Conservation (phyloP, 2,888 invertebrate species). For the Agrotis segetum region DNA sequence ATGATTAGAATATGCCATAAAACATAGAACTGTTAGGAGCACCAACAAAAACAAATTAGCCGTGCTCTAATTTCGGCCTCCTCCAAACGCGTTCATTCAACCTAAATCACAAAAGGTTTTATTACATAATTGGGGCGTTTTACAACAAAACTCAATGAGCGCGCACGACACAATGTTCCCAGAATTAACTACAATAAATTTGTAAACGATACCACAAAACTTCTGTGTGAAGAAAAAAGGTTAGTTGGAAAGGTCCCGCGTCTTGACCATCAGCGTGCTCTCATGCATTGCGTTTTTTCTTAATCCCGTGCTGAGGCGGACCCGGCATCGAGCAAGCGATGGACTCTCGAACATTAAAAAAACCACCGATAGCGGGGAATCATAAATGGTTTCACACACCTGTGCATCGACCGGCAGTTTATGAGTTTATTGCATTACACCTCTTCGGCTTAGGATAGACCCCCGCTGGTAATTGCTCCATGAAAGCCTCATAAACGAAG, state of each 20-base stretch:
- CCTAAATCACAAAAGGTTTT: slow-evolving; percentile 76
- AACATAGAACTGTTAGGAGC: slow-evolving; percentile 48
- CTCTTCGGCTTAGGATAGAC: slow-evolving; percentile 81
- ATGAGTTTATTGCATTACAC: slow-evolving; percentile 89
- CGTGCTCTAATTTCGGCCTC: slow-evolving; percentile 61
- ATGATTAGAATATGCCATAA: slow-evolving; percentile 57
- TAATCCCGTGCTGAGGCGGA: background rate
- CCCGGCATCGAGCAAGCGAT: slow-evolving; percentile 38
- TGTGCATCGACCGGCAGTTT: slow-evolving; percentile 83
- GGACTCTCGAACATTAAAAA: slow-evolving; percentile 37
- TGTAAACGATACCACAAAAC: slow-evolving; percentile 89
- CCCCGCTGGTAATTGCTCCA: slow-evolving; percentile 86
- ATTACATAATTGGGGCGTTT: slow-evolving; percentile 81
- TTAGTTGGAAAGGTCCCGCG: slow-evolving; percentile 40
- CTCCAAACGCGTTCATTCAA: slow-evolving; percentile 68
- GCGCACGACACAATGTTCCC: slow-evolving; percentile 81
- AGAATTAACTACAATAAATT: slow-evolving; percentile 86
- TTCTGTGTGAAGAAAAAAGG: slow-evolving; percentile 82
- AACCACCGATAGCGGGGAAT: slow-evolving; percentile 42
- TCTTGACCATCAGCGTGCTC: slow-evolving; percentile 14
- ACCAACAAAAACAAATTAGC: slow-evolving; percentile 65
- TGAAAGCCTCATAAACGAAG: slow-evolving; percentile 82
- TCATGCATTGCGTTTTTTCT: slow-evolving; percentile 43
- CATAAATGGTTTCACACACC: slow-evolving; percentile 77
- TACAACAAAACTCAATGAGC: slow-evolving; percentile 83